A percentile compares a stretch with the other conserved stretches of the same genome.
phyloP scores from a whole-genome alignment of 1,140 invertebrate species.

The Copidosoma floridanum region DNA sequence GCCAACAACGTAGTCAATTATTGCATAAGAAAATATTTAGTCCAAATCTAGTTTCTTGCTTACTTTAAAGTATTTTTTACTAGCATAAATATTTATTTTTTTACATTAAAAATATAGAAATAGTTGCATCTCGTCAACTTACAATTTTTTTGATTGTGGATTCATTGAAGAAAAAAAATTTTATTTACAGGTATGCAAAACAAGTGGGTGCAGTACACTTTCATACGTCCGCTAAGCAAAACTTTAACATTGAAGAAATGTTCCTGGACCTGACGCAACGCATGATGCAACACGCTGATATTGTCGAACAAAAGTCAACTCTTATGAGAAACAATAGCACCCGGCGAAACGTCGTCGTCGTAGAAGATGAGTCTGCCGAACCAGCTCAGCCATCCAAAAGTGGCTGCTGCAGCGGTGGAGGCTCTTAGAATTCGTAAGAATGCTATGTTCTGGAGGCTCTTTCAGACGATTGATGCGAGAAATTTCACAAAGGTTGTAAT shows the following conservation, averaged over 20 bases:
- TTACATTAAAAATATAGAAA: too few relatives aligned
- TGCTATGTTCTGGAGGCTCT: constrained; percentile 2
- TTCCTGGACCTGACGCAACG: constrained; percentile 81
- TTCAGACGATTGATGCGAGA: background rate
- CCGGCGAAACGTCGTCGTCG: constrained; percentile 62
- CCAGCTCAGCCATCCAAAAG: constrained; percentile 42
- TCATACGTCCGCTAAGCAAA: constrained; percentile 93
- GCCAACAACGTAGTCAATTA: background rate
- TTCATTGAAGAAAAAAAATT: too few relatives aligned
- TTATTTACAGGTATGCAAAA: constrained; percentile 72
- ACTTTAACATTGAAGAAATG: constrained; percentile 89
- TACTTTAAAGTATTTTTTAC: too few relatives aligned
- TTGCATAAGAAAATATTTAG: background rate
- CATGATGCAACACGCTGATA: constrained; percentile 62
- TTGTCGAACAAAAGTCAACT: constrained; percentile 53
- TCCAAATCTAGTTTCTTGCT: too few relatives aligned
- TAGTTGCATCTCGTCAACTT: too few relatives aligned
- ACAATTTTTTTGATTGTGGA: too few relatives aligned
- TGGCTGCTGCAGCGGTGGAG: constrained; percentile 47
- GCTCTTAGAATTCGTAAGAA: constrained; percentile 41
- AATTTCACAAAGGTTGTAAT: constrained; percentile 4
- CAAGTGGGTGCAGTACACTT: constrained; percentile 93
- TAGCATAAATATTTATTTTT: too few relatives aligned
- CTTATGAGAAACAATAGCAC: constrained; percentile 57
- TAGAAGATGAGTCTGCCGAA: constrained; percentile 59